Percentiles rank a stretch among this genome's conserved stretches.
These are phyloP conservation scores for Lineus longissimus DNA, from an alignment of 1,140 invertebrate species.

Conservation along the genomic window DNA sequence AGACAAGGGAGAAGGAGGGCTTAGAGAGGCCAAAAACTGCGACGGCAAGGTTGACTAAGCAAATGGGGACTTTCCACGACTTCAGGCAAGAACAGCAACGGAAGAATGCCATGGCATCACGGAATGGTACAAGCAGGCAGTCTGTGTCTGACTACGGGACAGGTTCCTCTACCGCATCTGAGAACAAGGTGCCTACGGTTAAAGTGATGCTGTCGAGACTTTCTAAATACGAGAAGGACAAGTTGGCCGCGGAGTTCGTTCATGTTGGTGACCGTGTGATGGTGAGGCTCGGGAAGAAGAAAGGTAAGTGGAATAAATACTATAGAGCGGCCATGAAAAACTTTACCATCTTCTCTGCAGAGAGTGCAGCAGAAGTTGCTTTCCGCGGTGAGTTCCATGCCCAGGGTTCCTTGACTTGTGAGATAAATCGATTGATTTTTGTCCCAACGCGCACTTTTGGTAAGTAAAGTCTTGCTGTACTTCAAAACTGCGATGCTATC, in stretches of 20 bases:
- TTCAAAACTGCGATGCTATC: no score
- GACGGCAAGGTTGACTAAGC: no score
- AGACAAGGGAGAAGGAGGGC: no score
- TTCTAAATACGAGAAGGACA: constrained; percentile 29
- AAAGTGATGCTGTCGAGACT: constrained; percentile 20
- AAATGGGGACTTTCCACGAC: background rate
- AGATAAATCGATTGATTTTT: constrained; percentile 33
- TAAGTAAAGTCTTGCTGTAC: background rate
- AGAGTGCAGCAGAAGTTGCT: constrained; percentile 29
- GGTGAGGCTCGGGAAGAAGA: background rate
- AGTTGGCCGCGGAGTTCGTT: constrained; percentile 26
- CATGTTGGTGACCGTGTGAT: constrained; percentile 10
- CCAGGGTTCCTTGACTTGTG: constrained; percentile 39
- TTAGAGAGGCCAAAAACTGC: no score
- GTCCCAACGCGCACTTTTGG: background rate
- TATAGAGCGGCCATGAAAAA: background rate
- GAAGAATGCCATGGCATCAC: background rate
- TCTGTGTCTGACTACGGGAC: background rate
- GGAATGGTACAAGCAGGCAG: background rate
- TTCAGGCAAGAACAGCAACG: background rate
- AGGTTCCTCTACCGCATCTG: background rate
- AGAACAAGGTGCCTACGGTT: constrained; percentile 12
- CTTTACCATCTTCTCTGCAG: constrained; percentile 7
- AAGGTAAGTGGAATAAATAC: background rate
- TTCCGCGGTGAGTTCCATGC: no score